Evolutionary conservation across 2,113 vertebrate species (phyloP), one percentile per base, ranked within the genome.

Genomic region (Fukomys damarensis): DNA sequence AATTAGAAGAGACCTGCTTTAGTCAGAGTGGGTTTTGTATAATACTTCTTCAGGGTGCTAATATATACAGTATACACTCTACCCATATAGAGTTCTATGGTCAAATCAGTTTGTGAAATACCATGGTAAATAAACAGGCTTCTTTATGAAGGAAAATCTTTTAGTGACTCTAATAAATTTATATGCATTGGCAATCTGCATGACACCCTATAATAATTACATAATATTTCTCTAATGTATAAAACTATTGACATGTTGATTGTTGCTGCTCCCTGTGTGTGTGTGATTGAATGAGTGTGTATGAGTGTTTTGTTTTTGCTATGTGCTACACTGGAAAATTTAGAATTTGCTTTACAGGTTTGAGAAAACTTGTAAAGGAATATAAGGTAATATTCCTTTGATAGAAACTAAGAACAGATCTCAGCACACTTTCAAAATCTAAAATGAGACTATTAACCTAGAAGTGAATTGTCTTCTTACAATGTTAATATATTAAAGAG

Each of bases 361-460:
- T 30, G 80, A 88, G 17, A 91, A 93, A 91, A 82, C 41, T 66
- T 88, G 80, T 35, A 68, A 56, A n/a, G 32, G 86, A 96, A 90
- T 76, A 85, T 58, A 77, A 84, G 46, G 2, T 5, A 85, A 85
- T 46, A 81, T 46, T 95, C 52, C 72, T 77, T 26, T 91, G 52
- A 93, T 38, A 88, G 49, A 89, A 80, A 80, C 22, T 76, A 87
- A 70, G 65, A 91, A 95, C 14, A 52, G 30, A 87, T 87, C 77
- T 13, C 35, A 92, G 19, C 26, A 30, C 19, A 70, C 7, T 88
- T 90, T 97, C 58, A 88, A 93, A 93, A 74, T 91, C 5, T 82
- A 84, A 94, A 94, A 91, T 91, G 32, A 79, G 16, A 70, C 35
- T 95, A 82, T 3, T 13, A 49, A 82, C 63, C 65, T 63, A 89